Evolutionary conservation across 2,888 invertebrate genomes (phyloP).

Genomic region (Xestia rhomboidea): DNA sequence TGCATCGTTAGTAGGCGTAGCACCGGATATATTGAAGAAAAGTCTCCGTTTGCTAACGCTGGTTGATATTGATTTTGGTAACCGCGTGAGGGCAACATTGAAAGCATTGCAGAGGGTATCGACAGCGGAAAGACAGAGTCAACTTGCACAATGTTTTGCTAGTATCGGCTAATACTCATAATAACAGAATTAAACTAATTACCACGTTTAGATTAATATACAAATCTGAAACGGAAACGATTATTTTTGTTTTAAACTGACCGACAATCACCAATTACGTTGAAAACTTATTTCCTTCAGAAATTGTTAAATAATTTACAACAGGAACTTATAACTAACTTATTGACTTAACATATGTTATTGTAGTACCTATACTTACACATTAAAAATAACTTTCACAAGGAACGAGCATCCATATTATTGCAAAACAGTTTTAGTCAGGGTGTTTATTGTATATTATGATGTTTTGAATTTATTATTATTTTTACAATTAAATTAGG

Average conservation of each 20-base stretch:
- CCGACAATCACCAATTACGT: not conserved
- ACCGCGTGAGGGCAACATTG: slow-evolving; percentile 13
- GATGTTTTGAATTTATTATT: not conserved
- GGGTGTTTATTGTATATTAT: not conserved
- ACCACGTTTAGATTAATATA: not conserved
- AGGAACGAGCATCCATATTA: not conserved
- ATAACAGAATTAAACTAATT: not conserved
- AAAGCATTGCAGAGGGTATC: slow-evolving; percentile 29
- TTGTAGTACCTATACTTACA: not conserved
- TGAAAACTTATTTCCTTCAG: slow-evolving; percentile 6
- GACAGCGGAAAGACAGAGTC: slow-evolving; percentile 1
- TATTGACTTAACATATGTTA: not conserved
- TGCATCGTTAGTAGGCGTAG: slow-evolving; percentile 19
- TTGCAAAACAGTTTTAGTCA: not conserved
- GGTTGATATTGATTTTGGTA: slow-evolving; percentile 23
- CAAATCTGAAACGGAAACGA: slow-evolving; percentile 2
- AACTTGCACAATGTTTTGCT: slow-evolving; percentile 38
- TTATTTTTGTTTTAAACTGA: not conserved
- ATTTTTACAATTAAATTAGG: not conserved
- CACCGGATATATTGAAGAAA: slow-evolving; percentile 32
- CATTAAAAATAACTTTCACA: not conserved
- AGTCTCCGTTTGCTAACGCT: slow-evolving; percentile 23
- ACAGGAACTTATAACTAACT: not conserved
- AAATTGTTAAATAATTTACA: not conserved
- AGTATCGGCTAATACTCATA: slow-evolving; percentile 11